These are phyloP conservation scores for Eolophus roseicapilla DNA, from an alignment of 2,113 vertebrate genomes.

Conservation along the genomic window DNA sequence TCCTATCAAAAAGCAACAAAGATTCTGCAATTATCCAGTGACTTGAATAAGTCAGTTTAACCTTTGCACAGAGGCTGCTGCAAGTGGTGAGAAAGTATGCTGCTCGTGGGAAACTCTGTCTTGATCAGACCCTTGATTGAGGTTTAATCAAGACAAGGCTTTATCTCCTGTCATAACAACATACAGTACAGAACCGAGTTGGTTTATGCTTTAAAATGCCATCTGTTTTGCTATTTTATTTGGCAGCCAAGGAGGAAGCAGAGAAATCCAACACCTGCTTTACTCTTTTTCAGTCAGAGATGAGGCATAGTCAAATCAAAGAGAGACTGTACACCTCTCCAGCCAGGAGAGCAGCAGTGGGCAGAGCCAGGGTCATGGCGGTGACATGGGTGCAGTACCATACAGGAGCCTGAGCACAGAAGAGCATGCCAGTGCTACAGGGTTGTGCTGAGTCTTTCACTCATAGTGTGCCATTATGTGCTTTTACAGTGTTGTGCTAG, in stretches of 20 bases:
- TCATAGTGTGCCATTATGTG: rapidly evolving
- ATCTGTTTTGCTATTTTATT: neutral
- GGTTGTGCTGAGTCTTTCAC: neutral
- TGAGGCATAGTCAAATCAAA: neutral
- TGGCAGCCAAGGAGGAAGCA: neutral
- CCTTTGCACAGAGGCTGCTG: neutral
- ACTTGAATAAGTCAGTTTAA: neutral
- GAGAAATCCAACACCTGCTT: neutral
- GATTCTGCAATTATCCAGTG: neutral
- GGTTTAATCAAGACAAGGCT: neutral
- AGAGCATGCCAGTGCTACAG: neutral
- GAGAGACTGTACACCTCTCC: neutral
- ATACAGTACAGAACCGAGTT: neutral
- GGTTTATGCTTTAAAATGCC: neutral
- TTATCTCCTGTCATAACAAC: neutral
- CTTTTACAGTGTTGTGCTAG: rapidly evolving
- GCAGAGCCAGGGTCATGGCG: neutral
- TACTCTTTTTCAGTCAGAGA: neutral
- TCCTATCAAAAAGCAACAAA: neutral
- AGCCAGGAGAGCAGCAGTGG: neutral
- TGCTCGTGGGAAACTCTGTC: neutral
- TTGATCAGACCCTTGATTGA: neutral
- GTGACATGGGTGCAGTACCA: neutral
- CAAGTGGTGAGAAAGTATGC: neutral
- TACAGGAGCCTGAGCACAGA: neutral